These are phyloP conservation scores for Podarcis siculus DNA, from an alignment of 2,797 vertebrate genomes.

Conservation along the genomic window DNA sequence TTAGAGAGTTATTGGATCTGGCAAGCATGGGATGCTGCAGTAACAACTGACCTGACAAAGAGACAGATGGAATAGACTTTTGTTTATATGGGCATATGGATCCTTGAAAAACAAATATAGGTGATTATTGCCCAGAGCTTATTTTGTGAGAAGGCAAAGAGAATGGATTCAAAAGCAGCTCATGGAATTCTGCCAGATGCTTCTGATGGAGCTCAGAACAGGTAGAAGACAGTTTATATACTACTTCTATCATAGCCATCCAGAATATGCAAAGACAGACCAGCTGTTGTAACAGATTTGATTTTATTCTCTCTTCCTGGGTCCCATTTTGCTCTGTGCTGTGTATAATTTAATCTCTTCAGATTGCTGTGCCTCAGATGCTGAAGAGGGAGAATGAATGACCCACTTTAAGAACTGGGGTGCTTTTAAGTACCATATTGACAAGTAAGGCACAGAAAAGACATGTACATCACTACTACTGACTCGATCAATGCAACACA, in stretches of 20 bases:
- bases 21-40: conserved; percentile 24
- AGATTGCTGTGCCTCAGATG: background rate
- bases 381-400: background rate
- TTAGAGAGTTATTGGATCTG: background rate
- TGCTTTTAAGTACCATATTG: conserved; percentile 16
- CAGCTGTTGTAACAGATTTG: background rate
- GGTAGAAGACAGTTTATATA: background rate
- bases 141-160: background rate
- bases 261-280: background rate
- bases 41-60: conserved; percentile 1
- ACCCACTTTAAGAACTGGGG: conserved; percentile 6
- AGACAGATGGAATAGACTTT: background rate
- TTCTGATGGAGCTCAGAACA: background rate
- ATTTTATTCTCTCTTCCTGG: background rate
- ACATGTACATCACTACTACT: background rate
- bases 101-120: background rate
- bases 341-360: background rate
- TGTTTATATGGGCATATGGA: background rate
- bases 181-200: background rate
- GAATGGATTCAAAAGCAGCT: conserved; percentile 12
- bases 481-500: background rate
- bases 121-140: conserved; percentile 10
- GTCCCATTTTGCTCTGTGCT: background rate
- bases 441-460: background rate
- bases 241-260: background rate